phyloP scores from a whole-genome alignment of 2,113 vertebrate genomes.

The Cyanoderma ruficeps region DNA sequence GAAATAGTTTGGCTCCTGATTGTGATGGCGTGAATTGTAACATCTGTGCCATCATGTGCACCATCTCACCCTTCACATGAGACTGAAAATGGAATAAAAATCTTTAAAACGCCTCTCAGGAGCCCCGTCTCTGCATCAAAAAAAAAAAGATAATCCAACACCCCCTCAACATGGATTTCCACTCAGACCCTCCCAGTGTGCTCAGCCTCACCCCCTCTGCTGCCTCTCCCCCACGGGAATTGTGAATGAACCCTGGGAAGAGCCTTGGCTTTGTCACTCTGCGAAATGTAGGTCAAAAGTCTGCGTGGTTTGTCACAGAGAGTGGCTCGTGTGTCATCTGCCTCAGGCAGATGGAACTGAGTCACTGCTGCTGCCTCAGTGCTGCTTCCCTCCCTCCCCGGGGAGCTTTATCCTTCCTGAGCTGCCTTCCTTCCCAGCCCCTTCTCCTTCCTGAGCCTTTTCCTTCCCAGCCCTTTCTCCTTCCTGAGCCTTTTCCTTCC shows the following conservation, averaged over 20 bases:
- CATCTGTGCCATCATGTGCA: no score
- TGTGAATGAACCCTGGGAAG: not conserved
- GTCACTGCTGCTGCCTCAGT: slow-evolving; percentile 17
- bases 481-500: no score
- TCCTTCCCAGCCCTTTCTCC: no score
- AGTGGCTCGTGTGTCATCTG: not conserved
- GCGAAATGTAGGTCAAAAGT: slow-evolving; percentile 26
- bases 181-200: not conserved
- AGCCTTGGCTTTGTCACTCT: not conserved
- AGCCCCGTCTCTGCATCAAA: not conserved
- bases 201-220: not conserved
- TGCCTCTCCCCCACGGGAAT: not conserved
- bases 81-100: no score
- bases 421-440: not conserved
- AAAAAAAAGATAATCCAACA: not conserved
- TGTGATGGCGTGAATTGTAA: no score
- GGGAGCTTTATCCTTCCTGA: not conserved
- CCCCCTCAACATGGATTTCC: not conserved
- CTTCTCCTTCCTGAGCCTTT: not conserved
- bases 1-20: no score
- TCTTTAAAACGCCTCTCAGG: no score
- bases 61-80: no score
- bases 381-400: not conserved
- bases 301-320: not conserved
- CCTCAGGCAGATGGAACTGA: slow-evolving; percentile 42